phyloP scores from a whole-genome alignment of 2,113 vertebrate species.

The Xyliphius kryptos region DNA sequence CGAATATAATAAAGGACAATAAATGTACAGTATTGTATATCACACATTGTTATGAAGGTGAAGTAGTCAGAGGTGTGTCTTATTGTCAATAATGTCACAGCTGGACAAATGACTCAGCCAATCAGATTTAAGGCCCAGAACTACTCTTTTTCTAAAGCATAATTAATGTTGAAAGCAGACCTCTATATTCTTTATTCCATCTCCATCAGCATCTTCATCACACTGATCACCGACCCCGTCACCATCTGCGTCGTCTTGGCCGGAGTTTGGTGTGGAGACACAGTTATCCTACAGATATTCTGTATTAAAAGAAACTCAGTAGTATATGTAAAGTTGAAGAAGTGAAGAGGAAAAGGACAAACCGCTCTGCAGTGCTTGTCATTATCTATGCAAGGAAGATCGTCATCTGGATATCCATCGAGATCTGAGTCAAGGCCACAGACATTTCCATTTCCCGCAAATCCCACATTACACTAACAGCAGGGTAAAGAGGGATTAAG shows the following conservation, averaged over 20 bases:
- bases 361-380: conserved; percentile 78
- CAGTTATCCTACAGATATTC: conserved; percentile 69
- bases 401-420: conserved; percentile 75
- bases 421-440: conserved; percentile 79
- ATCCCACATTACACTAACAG: conserved; percentile 75
- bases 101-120: too few relatives aligned
- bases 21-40: too few relatives aligned
- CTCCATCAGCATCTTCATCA: conserved; percentile 74
- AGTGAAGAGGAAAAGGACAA: not conserved
- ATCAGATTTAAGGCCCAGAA: too few relatives aligned
- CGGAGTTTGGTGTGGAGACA: conserved; percentile 75
- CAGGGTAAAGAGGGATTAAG: conserved; percentile 1
- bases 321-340: not conserved
- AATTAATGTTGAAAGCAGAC: conserved; percentile 44
- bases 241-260: conserved; percentile 77
- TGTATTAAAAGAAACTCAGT: not conserved
- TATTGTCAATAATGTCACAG: too few relatives aligned
- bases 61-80: too few relatives aligned
- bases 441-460: conserved; percentile 78
- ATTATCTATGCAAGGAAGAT: conserved; percentile 80
- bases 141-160: too few relatives aligned
- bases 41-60: too few relatives aligned
- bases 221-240: conserved; percentile 79
- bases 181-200: conserved; percentile 82
- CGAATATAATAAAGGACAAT: too few relatives aligned